These are phyloP conservation scores for Seladonia tumulorum DNA, from an alignment of 2,888 invertebrate genomes.

Conservation along the genomic window DNA sequence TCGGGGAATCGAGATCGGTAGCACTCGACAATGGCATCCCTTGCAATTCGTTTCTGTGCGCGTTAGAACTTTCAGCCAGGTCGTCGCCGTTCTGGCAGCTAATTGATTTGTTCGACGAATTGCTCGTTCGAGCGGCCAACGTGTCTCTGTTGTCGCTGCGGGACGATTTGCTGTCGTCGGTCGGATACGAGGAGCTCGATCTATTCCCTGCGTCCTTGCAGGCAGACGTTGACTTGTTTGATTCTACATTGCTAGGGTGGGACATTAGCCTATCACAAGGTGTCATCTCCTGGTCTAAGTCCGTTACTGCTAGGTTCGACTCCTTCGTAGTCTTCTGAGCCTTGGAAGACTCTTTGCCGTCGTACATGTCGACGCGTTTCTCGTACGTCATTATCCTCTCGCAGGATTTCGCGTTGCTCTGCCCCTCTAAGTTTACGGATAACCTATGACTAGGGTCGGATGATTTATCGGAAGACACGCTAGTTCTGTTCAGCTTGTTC, in stretches of 20 bases:
- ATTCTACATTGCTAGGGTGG: constrained; percentile 62
- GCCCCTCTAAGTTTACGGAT: constrained; percentile 75
- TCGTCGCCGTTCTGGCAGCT: constrained; percentile 65
- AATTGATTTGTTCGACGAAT: constrained; percentile 47
- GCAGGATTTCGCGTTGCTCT: constrained; percentile 71
- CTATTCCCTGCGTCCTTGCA: constrained; percentile 66
- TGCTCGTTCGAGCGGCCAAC: constrained; percentile 52
- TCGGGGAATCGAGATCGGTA: constrained; percentile 81
- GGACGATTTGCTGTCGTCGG: constrained; percentile 55
- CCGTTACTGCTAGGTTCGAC: constrained; percentile 58
- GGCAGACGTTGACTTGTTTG: constrained; percentile 58
- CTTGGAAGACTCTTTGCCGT: constrained; percentile 63
- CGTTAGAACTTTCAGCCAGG: constrained; percentile 62
- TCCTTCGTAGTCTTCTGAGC: constrained; percentile 50
- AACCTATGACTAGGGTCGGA: constrained; percentile 80
- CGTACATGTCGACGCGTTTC: constrained; percentile 63
- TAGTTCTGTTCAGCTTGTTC: constrained; percentile 71
- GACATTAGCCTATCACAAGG: constrained; percentile 76
- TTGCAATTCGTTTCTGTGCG: constrained; percentile 66
- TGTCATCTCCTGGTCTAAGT: constrained; percentile 79
- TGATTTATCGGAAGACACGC: constrained; percentile 76
- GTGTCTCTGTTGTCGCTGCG: constrained; percentile 48
- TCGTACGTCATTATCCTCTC: constrained; percentile 76
- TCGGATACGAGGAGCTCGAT: constrained; percentile 59
- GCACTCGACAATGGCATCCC: constrained; percentile 73